Evolutionary conservation across 2,888 invertebrate genomes (phyloP).

Genomic region (Tachina grossa): DNA sequence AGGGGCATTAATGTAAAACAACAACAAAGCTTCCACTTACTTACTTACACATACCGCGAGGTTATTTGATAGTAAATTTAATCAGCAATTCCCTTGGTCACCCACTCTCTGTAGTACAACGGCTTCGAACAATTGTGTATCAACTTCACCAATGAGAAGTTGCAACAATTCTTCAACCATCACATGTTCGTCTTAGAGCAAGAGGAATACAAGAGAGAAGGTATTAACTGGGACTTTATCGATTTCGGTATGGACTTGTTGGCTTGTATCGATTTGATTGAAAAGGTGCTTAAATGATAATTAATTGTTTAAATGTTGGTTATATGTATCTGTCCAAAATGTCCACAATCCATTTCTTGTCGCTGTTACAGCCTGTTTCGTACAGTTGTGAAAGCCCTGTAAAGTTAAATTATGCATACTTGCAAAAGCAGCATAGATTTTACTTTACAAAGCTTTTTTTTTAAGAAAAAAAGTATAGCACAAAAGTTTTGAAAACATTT

Average conservation of each 20-base stretch:
- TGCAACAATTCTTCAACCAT: slow-evolving; percentile 99
- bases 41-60: not conserved
- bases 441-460: slow-evolving; percentile 53
- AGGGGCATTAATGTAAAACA: not conserved
- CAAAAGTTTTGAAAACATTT: slow-evolving; percentile 6
- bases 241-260: slow-evolving; percentile 99
- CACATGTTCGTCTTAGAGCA: slow-evolving; percentile 99
- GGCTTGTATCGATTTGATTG: slow-evolving; percentile 99
- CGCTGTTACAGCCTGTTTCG: not conserved
- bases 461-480: not conserved
- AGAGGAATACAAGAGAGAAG: slow-evolving; percentile 99
- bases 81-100: slow-evolving; percentile 43
- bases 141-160: slow-evolving; percentile 99
- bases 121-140: slow-evolving; percentile 99
- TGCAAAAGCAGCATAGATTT: slow-evolving; percentile 42
- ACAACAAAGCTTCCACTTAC: not conserved
- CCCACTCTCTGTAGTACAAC: slow-evolving; percentile 89
- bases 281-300: slow-evolving; percentile 88
- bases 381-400: slow-evolving; percentile 47
- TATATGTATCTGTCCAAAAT: slow-evolving; percentile 21
- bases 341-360: not conserved
- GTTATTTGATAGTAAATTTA: slow-evolving; percentile 7
- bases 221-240: slow-evolving; percentile 99
- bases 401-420: slow-evolving; percentile 47
- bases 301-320: slow-evolving; percentile 18